These are phyloP conservation scores for Pocillopora damicornis DNA, from an alignment of 64 coral and sea anemone genomes.

Conservation along the genomic window DNA sequence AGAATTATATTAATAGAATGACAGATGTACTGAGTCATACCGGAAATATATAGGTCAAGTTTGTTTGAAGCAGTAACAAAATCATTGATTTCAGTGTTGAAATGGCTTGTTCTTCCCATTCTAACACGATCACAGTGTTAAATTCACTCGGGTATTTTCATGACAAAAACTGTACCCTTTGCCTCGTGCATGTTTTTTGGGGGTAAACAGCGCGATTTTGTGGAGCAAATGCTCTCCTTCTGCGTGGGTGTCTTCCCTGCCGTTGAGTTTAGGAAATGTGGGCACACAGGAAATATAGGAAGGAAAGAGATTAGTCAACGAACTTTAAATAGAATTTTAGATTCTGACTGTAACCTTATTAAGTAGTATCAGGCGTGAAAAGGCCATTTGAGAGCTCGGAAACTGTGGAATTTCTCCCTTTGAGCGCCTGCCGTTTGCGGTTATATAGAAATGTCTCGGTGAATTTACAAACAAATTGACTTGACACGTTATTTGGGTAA, in stretches of 20 bases:
- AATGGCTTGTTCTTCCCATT: not conserved
- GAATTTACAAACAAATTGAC: not conserved
- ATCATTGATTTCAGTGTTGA: not conserved
- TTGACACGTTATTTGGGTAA: not conserved
- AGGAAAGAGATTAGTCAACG: not conserved
- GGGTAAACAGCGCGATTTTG: not conserved
- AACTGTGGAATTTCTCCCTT: constrained; percentile 5
- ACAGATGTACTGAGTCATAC: not conserved
- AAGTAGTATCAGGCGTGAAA: not conserved
- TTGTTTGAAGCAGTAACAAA: not conserved
- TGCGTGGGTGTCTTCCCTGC: not conserved
- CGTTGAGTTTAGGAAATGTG: not conserved
- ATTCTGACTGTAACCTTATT: constrained; percentile 2
- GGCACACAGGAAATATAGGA: not conserved
- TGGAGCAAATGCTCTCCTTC: not conserved
- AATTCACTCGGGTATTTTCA: not conserved
- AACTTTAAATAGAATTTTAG: not conserved
- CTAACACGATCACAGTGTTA: not conserved
- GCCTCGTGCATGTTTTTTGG: not conserved
- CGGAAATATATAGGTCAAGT: constrained; percentile 19
- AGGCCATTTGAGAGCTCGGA: not conserved
- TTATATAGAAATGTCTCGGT: not conserved
- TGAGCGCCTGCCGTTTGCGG: constrained; percentile 20
- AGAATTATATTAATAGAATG: not conserved
- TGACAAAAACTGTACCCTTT: not conserved